Evolutionary conservation across 1,140 invertebrate genomes (phyloP).

Genomic region (Trachelipus rathkii): DNA sequence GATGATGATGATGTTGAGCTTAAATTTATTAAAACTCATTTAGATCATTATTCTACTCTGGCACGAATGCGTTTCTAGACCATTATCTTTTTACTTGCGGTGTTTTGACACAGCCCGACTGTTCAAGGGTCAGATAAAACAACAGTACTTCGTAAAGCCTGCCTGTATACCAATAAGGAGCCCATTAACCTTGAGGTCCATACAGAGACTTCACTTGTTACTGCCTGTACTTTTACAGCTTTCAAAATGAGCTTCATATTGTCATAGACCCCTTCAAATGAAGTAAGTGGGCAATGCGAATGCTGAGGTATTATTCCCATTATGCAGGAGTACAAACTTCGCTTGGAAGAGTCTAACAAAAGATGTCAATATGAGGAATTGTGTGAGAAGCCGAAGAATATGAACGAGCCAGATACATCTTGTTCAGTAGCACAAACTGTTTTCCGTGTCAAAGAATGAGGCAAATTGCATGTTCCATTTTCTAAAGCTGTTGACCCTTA

Average conservation of each 20-base stretch:
- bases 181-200: not conserved
- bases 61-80: not conserved
- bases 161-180: not conserved
- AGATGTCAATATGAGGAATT: not conserved
- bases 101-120: not conserved
- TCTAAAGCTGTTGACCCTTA: no score
- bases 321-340: not conserved
- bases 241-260: not conserved
- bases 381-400: no score
- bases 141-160: not conserved
- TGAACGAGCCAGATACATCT: no score
- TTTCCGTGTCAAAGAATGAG: no score
- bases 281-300: not conserved
- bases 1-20: no score
- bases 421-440: no score
- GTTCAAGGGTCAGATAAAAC: not conserved
- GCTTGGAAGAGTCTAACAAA: not conserved
- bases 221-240: not conserved
- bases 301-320: not conserved
- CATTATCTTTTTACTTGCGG: not conserved
- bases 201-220: not conserved
- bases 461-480: no score
- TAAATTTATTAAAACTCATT: no score
- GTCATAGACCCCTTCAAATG: not conserved
- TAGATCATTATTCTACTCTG: no score